A percentile compares a stretch with the other conserved stretches of the same genome.
phyloP scores from a whole-genome alignment of 64 coral and sea anemone genomes.

The Pachyseris speciosa region DNA sequence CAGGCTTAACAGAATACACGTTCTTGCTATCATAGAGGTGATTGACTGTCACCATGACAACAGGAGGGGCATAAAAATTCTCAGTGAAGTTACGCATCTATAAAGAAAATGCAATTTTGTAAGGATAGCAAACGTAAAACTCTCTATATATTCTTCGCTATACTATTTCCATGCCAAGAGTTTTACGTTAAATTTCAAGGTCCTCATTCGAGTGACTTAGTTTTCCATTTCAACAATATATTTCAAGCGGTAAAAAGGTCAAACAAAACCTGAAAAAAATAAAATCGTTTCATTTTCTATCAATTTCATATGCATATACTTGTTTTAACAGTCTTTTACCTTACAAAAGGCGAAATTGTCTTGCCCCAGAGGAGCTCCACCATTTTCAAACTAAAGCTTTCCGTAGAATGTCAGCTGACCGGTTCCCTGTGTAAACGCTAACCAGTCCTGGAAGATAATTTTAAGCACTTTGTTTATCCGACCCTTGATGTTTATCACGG shows the following conservation, averaged over 20 bases:
- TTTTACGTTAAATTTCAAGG: no score
- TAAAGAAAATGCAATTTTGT: background rate
- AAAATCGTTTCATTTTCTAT: no score
- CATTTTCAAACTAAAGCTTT: conserved; percentile 14
- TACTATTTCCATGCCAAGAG: background rate
- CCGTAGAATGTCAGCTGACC: conserved; percentile 1
- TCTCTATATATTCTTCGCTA: background rate
- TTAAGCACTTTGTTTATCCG: no score
- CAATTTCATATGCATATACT: no score
- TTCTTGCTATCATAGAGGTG: conserved; percentile 50
- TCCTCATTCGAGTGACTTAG: no score
- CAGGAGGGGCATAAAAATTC: conserved; percentile 58
- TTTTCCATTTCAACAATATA: background rate
- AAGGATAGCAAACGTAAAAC: background rate
- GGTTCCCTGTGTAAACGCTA: background rate
- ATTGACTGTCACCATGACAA: conserved; percentile 61
- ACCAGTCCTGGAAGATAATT: conserved; percentile 14
- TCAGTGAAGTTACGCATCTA: conserved; percentile 42
- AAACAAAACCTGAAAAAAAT: no score
- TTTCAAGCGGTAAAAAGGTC: background rate
- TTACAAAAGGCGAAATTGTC: conserved; percentile 40
- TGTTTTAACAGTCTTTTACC: background rate
- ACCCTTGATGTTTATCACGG: no score
- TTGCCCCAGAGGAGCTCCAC: conserved; percentile 5
- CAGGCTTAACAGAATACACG: conserved; percentile 44